Percentiles rank a stretch among this genome's conserved stretches.
phyloP scores from a whole-genome alignment of 2,797 vertebrate genomes.

The Craterocephalus amniculus region DNA sequence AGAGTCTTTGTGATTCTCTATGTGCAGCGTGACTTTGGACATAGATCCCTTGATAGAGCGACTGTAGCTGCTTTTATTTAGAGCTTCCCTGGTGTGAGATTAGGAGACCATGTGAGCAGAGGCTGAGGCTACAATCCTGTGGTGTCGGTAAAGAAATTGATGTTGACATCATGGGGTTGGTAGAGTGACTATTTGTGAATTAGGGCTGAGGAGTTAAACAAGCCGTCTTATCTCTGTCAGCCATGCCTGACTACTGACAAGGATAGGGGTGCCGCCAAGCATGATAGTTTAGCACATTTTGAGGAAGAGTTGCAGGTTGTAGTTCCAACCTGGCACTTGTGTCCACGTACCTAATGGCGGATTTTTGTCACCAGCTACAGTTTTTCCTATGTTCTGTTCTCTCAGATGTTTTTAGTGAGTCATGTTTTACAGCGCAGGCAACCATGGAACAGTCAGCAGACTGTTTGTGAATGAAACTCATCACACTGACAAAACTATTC shows the following conservation, averaged over 20 bases:
- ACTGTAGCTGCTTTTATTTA: slow-evolving; percentile 47
- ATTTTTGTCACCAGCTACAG: slow-evolving; percentile 27
- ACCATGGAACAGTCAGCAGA: slow-evolving; percentile 34
- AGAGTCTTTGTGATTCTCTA: slow-evolving; percentile 32
- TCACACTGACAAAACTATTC: slow-evolving; percentile 52
- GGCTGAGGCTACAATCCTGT: slow-evolving; percentile 37
- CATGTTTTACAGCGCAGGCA: slow-evolving; percentile 29
- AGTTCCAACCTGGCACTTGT: slow-evolving; percentile 17
- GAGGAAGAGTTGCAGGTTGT: neutral
- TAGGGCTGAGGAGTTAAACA: slow-evolving; percentile 48
- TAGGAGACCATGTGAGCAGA: slow-evolving; percentile 57
- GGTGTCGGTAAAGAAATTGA: slow-evolving; percentile 41
- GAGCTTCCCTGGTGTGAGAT: slow-evolving; percentile 56
- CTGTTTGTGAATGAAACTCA: slow-evolving; percentile 64
- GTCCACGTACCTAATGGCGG: neutral
- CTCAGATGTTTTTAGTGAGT: slow-evolving; percentile 17
- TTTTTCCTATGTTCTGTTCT: slow-evolving; percentile 16
- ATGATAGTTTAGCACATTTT: slow-evolving; percentile 23
- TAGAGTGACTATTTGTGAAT: slow-evolving; percentile 33
- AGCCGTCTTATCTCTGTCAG: slow-evolving; percentile 63
- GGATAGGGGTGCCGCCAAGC: slow-evolving; percentile 38
- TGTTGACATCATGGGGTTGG: slow-evolving; percentile 44
- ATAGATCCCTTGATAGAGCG: slow-evolving; percentile 55
- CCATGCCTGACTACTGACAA: slow-evolving; percentile 58
- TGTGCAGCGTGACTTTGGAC: slow-evolving; percentile 36